Percentiles rank a stretch among this genome's conserved stretches.
Evolutionary conservation across 2,888 invertebrate species (phyloP).

Genomic region (Allolobophora icterica): DNA sequence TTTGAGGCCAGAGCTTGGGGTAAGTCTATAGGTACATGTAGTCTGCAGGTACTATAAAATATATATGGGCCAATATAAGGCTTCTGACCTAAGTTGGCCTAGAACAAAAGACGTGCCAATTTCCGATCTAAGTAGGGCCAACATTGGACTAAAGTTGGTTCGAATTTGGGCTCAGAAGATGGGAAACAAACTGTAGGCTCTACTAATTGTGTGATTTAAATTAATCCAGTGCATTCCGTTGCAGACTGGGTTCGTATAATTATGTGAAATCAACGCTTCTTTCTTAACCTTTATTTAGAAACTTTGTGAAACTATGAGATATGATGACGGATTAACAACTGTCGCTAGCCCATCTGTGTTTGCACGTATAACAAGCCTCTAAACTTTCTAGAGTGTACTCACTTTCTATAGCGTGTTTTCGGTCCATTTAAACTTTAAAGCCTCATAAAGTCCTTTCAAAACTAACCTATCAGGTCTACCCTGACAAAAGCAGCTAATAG

Average conservation of each 20-base stretch:
- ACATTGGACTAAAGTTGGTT: no score
- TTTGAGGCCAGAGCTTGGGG: no score
- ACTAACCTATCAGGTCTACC: not conserved
- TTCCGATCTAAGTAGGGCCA: no score
- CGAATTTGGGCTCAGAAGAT: no score
- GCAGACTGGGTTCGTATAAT: not conserved
- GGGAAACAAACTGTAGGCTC: no score
- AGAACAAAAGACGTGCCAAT: no score
- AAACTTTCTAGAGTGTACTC: not conserved
- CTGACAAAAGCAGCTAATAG: not conserved
- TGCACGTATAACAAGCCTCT: not conserved
- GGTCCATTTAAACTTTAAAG: not conserved
- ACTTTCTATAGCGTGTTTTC: slow-evolving; percentile 2
- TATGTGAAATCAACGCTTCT: not conserved
- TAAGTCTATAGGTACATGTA: no score
- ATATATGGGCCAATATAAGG: no score
- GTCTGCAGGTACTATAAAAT: no score
- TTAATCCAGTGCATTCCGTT: no score
- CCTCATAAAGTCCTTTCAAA: not conserved
- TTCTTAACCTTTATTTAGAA: not conserved
- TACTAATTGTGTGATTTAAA: no score
- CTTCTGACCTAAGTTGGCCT: no score
- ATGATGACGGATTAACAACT: not conserved
- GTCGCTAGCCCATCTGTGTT: not conserved
- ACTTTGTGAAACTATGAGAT: not conserved